Base-by-base conservation (phyloP, 2,113 vertebrate species). In the Zonotrichia leucophrys region DNA sequence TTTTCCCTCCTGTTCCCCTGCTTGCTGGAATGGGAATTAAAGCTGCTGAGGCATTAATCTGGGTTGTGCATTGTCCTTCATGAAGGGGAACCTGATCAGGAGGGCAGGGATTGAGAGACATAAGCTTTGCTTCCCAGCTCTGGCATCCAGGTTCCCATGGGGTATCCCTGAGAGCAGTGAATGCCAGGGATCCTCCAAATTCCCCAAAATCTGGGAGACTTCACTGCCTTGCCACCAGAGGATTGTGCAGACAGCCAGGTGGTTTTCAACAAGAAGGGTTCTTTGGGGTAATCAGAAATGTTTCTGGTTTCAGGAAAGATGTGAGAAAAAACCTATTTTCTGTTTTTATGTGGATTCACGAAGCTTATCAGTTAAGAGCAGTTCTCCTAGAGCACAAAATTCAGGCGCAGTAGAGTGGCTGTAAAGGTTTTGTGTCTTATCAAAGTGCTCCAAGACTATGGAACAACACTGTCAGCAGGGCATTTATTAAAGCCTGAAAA, bases 121-220 rank as follows among this genome's bases (percentile, higher is more conserved):
- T 23, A 31, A 0, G 0, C 18, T 66, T 3, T 19, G 13, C 63
- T 88, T 78, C 67, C 47, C 35, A 39, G 39, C 15, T 0, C 1
- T 7, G 33, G 44, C 16, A 50, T 49, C 31, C 2, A 3, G 9
- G 3, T 58, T 77, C 25, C 15, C 12, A 30, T 30, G 73, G 50
- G 31, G 21, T 46, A 37, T 33, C 25, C 11, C 47, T 41, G 68
- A 35, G 24, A 83, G 44, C 49, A 27, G 6, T 13, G 16, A 27
- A 30, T 77, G 46, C 16, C 19, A 27, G n/a, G 28, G 31, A 52
- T 52, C 33, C 23, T 8, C 17, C 18, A 42, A 31, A 35, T 46
- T 30, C 14, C 42, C 56, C 53, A 16, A 42, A 83, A 37, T 39
- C 8, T 0, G 0, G 20, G 47, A 58, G 22, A 4, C 24, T 11